Percentiles rank a stretch among this genome's conserved stretches.
Evolutionary conservation across 2,797 vertebrate species (phyloP).

Genomic region (Neopelma chrysocephalum): DNA sequence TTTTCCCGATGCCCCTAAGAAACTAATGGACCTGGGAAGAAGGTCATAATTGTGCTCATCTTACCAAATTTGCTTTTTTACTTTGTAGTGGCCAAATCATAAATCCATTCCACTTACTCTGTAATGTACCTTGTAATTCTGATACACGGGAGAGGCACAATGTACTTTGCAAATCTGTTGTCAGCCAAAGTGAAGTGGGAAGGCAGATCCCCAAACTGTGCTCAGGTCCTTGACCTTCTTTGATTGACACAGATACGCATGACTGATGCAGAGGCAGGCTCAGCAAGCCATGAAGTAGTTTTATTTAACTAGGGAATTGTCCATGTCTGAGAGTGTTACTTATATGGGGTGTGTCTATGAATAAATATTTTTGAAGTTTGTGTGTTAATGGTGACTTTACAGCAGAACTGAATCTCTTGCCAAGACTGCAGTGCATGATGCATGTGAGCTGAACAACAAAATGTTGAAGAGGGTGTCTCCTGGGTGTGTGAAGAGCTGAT

Average conservation of each 20-base stretch:
- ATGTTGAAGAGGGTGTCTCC: not conserved
- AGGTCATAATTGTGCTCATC: not conserved
- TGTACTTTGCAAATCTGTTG: slow-evolving; percentile 19
- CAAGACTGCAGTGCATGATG: not conserved
- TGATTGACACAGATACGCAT: slow-evolving; percentile 27
- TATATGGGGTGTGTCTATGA: not conserved
- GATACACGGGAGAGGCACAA: not conserved
- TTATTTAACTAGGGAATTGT: slow-evolving; percentile 32
- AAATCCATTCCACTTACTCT: not conserved
- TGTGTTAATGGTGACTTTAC: not conserved
- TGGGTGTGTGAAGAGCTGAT: not conserved
- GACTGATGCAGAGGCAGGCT: slow-evolving; percentile 3
- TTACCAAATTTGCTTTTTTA: not conserved
- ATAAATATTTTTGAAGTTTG: slow-evolving; percentile 1
- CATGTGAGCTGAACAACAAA: fast-evolving
- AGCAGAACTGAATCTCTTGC: not conserved
- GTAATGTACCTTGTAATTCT: not conserved
- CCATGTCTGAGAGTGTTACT: not conserved
- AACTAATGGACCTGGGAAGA: not conserved
- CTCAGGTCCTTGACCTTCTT: slow-evolving; percentile 27
- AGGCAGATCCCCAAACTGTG: not conserved
- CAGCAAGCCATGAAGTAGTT: not conserved
- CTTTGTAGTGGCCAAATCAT: not conserved
- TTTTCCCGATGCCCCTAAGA: not conserved
- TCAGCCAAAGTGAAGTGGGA: not conserved